These are phyloP conservation scores for Piprites chloris DNA, from an alignment of 2,113 vertebrate genomes.

Conservation along the genomic window DNA sequence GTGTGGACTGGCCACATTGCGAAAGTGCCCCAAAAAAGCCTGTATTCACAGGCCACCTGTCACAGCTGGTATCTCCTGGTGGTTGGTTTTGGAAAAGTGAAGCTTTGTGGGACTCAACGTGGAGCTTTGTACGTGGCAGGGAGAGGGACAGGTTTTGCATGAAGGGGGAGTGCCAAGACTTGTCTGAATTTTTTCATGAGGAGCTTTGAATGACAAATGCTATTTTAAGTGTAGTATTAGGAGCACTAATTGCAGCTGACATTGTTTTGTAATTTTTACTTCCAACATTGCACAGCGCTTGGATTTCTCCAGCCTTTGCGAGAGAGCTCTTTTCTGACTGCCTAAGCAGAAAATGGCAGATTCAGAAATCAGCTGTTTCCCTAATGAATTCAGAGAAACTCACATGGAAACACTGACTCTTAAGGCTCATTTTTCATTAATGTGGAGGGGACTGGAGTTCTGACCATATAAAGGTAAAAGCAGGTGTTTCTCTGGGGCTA, in stretches of 20 bases:
- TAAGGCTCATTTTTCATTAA: constrained; percentile 45
- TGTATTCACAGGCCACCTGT: neutral
- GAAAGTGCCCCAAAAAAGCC: neutral
- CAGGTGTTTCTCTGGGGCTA: neutral
- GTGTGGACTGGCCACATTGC: neutral
- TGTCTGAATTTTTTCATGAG: neutral
- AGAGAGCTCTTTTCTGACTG: neutral
- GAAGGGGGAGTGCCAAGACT: neutral
- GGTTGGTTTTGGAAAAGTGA: neutral
- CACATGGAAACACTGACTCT: constrained; percentile 14
- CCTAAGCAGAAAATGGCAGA: constrained; percentile 53
- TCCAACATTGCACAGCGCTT: neutral
- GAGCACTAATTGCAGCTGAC: neutral
- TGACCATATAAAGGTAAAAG: constrained; percentile 41
- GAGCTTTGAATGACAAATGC: neutral
- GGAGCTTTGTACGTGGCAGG: neutral
- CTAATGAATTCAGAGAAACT: constrained; percentile 36
- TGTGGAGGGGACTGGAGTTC: neutral
- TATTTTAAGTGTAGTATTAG: neutral
- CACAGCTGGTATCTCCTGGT: neutral
- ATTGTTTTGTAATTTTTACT: constrained; percentile 10
- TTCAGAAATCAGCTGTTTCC: constrained; percentile 64
- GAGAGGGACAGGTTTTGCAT: neutral
- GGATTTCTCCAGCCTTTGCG: constrained; percentile 1
- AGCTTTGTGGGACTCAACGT: rapidly evolving